phyloP scores from a whole-genome alignment of 2,888 invertebrate species.

The Morpho helenor region DNA sequence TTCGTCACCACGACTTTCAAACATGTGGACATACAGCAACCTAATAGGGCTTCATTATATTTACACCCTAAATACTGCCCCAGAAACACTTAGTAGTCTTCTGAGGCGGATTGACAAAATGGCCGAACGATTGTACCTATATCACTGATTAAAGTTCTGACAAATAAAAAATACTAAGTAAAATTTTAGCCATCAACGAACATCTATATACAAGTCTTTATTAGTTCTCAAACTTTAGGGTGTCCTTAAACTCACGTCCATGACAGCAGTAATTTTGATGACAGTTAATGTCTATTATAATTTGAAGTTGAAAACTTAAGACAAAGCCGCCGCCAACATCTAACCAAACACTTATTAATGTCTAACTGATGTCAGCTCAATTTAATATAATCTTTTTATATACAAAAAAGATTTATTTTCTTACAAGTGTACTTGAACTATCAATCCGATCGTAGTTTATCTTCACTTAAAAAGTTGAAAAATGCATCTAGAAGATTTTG shows the following conservation, averaged over 20 bases:
- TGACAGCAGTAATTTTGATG: slow-evolving; percentile 37
- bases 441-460: too few relatives aligned
- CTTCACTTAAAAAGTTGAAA: too few relatives aligned
- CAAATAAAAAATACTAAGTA: slow-evolving; percentile 24
- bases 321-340: background rate
- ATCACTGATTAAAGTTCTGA: slow-evolving; percentile 29
- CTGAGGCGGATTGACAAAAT: slow-evolving; percentile 58
- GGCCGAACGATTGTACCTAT: slow-evolving; percentile 47
- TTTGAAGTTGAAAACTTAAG: slow-evolving; percentile 6
- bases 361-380: too few relatives aligned
- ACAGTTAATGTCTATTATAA: slow-evolving; percentile 34
- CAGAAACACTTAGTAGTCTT: slow-evolving; percentile 60
- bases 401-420: too few relatives aligned
- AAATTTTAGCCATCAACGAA: slow-evolving; percentile 4
- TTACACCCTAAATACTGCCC: slow-evolving; percentile 49
- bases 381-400: too few relatives aligned
- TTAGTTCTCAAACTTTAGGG: slow-evolving; percentile 34
- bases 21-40: slow-evolving; percentile 2
- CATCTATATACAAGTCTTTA: slow-evolving; percentile 24
- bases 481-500: too few relatives aligned
- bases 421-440: too few relatives aligned
- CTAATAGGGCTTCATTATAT: slow-evolving; percentile 53
- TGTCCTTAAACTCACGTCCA: slow-evolving; percentile 34
- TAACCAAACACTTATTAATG: too few relatives aligned
- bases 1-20: slow-evolving; percentile 15